A percentile compares a stretch with the other conserved stretches of the same genome.
phyloP scores from a whole-genome alignment of 2,797 vertebrate genomes.

The Sebastes steindachneri region DNA sequence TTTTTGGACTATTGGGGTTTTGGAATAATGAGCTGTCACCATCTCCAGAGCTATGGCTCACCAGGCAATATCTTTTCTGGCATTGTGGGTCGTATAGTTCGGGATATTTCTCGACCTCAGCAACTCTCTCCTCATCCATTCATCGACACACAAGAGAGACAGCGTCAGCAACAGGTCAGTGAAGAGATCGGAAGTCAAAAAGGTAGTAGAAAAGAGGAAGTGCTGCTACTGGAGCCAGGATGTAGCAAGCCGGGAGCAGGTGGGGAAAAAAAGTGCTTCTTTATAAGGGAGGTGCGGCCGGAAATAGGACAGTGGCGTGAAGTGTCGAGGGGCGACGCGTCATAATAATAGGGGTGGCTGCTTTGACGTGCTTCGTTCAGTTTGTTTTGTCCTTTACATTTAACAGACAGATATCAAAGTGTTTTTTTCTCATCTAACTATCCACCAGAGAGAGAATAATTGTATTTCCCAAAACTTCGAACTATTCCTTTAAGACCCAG shows the following conservation, averaged over 20 bases:
- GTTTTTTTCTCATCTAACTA: not conserved
- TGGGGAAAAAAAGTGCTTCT: not conserved
- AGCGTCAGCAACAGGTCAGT: not conserved
- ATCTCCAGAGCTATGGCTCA: too few relatives aligned
- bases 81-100: too few relatives aligned
- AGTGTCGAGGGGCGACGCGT: too few relatives aligned
- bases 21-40: too few relatives aligned
- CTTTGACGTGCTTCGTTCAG: not conserved
- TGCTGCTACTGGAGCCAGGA: not conserved
- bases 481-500: not conserved
- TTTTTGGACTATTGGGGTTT: too few relatives aligned
- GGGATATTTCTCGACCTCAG: too few relatives aligned
- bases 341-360: not conserved
- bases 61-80: too few relatives aligned
- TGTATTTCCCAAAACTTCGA: not conserved
- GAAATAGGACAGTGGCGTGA: too few relatives aligned
- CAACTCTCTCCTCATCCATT: too few relatives aligned
- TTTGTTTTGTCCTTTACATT: not conserved
- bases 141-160: not conserved
- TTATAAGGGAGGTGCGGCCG: not conserved
- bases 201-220: fast-evolving
- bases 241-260: not conserved
- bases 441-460: not conserved
- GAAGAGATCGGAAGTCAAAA: not conserved
- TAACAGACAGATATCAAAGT: not conserved